These are phyloP conservation scores for Sarcophaga rosellei DNA, from an alignment of 2,888 invertebrate genomes.

Conservation along the genomic window DNA sequence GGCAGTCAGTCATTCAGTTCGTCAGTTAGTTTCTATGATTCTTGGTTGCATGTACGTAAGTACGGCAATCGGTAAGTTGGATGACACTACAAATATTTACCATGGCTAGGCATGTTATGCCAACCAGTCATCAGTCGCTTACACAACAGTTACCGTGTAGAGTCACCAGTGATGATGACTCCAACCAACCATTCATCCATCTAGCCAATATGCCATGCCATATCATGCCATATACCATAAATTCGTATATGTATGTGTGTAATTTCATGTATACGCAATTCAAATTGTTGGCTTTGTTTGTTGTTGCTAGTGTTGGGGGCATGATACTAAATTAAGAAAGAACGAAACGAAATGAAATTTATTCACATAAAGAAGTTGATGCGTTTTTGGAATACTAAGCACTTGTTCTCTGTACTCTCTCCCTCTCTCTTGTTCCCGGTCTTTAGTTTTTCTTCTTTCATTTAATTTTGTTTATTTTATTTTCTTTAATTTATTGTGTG, in stretches of 20 bases:
- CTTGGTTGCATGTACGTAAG: background rate
- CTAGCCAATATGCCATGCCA: constrained; percentile 9
- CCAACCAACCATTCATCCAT: background rate
- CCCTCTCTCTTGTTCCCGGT: background rate
- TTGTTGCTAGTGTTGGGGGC: background rate
- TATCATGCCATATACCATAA: constrained; percentile 4
- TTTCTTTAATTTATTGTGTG: too few species aligned
- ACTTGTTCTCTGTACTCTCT: constrained; percentile 19
- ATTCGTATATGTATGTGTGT: background rate
- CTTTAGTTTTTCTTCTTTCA: background rate
- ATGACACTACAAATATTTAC: constrained; percentile 46
- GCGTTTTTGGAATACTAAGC: constrained; percentile 61
- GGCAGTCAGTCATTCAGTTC: background rate
- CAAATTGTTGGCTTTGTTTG: constrained; percentile 37
- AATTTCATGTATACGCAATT: constrained; percentile 30
- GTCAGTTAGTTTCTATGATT: background rate
- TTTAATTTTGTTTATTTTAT: too few species aligned
- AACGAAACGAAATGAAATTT: constrained; percentile 11
- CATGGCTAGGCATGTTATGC: constrained; percentile 35
- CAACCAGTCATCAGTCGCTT: constrained; percentile 31
- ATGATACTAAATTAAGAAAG: constrained; percentile 27
- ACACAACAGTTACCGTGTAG: background rate
- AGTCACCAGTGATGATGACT: background rate
- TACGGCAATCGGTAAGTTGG: background rate
- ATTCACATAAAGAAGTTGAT: constrained; percentile 46